Percentiles rank a stretch among this genome's conserved stretches.
These are phyloP conservation scores for Pachycephala philippinensis DNA, from an alignment of 2,113 vertebrate species.

Conservation along the genomic window DNA sequence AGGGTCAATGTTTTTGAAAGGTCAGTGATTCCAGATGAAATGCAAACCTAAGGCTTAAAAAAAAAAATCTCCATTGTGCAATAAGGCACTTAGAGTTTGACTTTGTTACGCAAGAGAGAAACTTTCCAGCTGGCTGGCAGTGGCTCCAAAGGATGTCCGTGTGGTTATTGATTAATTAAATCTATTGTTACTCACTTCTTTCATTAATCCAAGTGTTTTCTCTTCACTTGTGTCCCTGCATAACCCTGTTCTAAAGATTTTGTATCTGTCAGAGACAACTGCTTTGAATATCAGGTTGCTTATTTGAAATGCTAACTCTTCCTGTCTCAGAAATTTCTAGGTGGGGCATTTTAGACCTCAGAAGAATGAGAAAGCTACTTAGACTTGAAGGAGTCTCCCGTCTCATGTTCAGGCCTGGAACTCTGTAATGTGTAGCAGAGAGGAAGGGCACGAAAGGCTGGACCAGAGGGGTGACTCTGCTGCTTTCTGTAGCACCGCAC, in stretches of 20 bases:
- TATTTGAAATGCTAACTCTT: conserved; percentile 17
- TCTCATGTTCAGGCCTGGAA: not conserved
- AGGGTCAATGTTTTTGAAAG: conserved; percentile 43
- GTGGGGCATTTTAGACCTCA: not conserved
- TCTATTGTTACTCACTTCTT: conserved; percentile 54
- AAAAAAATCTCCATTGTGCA: conserved; percentile 17
- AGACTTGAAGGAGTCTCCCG: not conserved
- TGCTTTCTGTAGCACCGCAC: not conserved
- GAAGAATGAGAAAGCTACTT: not conserved
- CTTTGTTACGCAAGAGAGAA: conserved; percentile 53
- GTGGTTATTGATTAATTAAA: conserved; percentile 60
- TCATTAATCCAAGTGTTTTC: conserved; percentile 54
- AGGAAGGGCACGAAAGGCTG: not conserved
- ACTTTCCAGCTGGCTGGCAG: conserved; percentile 58
- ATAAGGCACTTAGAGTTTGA: conserved; percentile 46
- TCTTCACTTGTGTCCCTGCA: conserved; percentile 9
- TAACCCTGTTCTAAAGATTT: conserved; percentile 1
- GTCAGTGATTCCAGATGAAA: conserved; percentile 47
- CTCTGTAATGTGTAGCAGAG: not conserved
- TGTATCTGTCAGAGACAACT: not conserved
- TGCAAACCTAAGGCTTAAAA: conserved; percentile 22
- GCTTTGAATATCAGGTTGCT: not conserved
- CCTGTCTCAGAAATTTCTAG: not conserved
- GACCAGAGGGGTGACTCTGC: fast-evolving
- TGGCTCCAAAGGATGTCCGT: conserved; percentile 25